Evolutionary conservation across 35 echinoderm and acorn worm species (phyloP).

Genomic region (Lytechinus variegatus): DNA sequence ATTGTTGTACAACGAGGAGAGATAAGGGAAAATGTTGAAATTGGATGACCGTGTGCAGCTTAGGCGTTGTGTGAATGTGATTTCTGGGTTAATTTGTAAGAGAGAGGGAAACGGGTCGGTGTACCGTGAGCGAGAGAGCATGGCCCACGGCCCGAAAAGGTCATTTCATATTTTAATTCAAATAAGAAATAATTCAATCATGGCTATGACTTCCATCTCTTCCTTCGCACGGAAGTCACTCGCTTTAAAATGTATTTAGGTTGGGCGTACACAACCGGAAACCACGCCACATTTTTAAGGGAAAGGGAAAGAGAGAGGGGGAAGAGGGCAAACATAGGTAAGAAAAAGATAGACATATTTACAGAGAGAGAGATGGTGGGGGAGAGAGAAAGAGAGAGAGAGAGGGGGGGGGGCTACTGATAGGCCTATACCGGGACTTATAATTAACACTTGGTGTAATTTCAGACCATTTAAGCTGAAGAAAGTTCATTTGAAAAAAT

Average conservation of each 20-base stretch:
- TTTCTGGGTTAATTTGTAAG: constrained; percentile 39
- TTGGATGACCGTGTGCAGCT: not conserved
- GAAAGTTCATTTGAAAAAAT: no score
- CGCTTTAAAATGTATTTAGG: constrained; percentile 1
- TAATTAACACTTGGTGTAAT: no score
- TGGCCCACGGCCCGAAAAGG: not conserved
- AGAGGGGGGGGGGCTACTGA: no score
- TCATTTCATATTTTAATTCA: constrained; percentile 16
- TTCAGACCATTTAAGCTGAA: no score
- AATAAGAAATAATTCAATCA: constrained; percentile 6
- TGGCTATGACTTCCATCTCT: not conserved
- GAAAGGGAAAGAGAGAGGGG: not conserved
- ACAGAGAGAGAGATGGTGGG: no score
- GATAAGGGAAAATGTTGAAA: not conserved
- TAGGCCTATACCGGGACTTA: no score
- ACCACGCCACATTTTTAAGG: not conserved
- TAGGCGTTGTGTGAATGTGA: not conserved
- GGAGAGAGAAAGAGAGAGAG: not conserved
- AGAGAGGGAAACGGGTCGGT: constrained; percentile 15
- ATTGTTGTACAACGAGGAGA: not conserved
- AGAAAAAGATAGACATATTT: no score
- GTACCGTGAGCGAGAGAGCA: constrained; percentile 9
- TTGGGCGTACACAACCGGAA: not conserved
- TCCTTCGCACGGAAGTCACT: not conserved
- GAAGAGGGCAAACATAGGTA: not conserved